Base-by-base conservation (phyloP, 2,113 vertebrate genomes). In the Procavia capensis region DNA sequence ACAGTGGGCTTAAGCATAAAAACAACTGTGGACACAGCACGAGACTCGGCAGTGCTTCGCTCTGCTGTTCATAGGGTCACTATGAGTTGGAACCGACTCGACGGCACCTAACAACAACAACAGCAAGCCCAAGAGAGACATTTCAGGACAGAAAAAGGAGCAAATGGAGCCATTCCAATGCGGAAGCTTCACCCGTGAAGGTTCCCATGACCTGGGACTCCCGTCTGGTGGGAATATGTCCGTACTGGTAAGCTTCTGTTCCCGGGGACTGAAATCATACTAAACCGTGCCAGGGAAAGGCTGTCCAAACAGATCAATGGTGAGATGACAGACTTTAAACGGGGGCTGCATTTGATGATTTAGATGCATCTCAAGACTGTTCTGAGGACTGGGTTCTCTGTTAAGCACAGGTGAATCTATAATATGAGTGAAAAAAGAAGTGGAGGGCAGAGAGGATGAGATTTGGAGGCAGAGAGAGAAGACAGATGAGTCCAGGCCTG, bases 211-310 rank as follows among this genome's bases (percentile, higher is more conserved):
- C 43, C 45, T 29, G 64, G 66, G 47, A 8, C 57, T 34, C 27
- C 19, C 16, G 5, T 6, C 7, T 0, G 1, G 41, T 27, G 45
- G 70, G 59, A 63, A 34, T 41, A 19, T 2, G 1, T 24, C 16
- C 27, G 45, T 25, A 17, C 14, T 17, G 1, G 45, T 1, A 2
- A 47, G 39, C 27, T 36, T 34, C 59, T 34, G 34, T 0, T 70
- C 89, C 94, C 0, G 2, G 76, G 14, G 1, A 66, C 41, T 7
- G 61, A 6, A 43, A 87, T 72, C 95, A 27, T 16, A 3, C 22
- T 0, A 47, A 85, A 24, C 2, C 3, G 4, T 1, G 1, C 24
- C 0, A 0, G 0, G 39, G 5, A 11, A 61, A 34, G 4, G 0
- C 27, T 9, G 0, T 17, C 95, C 54, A 27, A 54, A 25, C 7